phyloP scores from a whole-genome alignment of 2,113 vertebrate genomes.

The Lasiurus cinereus region DNA sequence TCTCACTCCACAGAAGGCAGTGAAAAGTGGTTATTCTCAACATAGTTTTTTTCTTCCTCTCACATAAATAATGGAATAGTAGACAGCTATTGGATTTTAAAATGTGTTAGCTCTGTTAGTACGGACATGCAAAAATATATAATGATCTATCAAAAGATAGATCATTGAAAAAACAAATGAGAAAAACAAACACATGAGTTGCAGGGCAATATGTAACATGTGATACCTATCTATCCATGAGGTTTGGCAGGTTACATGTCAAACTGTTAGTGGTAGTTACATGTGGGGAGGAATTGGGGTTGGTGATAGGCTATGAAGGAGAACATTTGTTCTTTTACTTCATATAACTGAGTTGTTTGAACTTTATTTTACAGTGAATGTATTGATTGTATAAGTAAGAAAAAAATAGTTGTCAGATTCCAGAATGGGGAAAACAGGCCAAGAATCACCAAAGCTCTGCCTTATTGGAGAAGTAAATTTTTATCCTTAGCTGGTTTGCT shows the following conservation, averaged over 20 bases:
- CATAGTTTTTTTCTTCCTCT: not conserved
- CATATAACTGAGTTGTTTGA: not conserved
- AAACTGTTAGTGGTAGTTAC: not conserved
- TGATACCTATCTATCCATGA: not conserved
- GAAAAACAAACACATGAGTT: not conserved
- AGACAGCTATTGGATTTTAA: not conserved
- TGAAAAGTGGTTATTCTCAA: not conserved
- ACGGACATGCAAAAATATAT: not conserved
- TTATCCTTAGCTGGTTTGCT: not conserved
- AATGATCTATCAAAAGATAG: not conserved
- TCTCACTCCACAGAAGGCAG: not conserved
- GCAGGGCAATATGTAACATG: not conserved
- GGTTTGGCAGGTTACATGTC: not conserved
- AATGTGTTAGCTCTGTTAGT: not conserved
- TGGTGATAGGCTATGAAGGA: not conserved
- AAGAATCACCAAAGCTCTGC: not conserved
- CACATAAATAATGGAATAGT: not conserved
- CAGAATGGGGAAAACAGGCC: not conserved
- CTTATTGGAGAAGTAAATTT: conserved; percentile 10
- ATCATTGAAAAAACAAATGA: not conserved
- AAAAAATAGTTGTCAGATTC: not conserved
- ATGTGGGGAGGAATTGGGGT: not conserved
- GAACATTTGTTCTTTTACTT: not conserved
- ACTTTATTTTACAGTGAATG: conserved; percentile 25
- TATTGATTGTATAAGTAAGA: not conserved